phyloP scores from a whole-genome alignment of 2,113 vertebrate species.

The Probosciger aterrimus region DNA sequence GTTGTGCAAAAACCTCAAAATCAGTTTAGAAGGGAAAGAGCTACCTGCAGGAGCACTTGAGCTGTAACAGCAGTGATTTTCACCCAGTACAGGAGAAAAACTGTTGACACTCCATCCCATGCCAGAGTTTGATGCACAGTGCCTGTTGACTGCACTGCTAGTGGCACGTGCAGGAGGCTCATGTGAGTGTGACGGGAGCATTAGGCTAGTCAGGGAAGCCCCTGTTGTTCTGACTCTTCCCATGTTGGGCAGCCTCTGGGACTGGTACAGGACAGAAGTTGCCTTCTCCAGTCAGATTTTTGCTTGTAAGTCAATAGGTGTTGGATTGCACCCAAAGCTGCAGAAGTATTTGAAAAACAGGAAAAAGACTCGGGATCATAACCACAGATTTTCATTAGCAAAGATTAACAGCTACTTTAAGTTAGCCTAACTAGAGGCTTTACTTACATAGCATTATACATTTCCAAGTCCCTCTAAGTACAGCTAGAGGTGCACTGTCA shows the following conservation, averaged over 20 bases:
- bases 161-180: background rate
- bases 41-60: background rate
- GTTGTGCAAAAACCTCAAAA: background rate
- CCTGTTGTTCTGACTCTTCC: background rate
- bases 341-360: background rate
- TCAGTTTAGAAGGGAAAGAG: background rate
- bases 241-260: background rate
- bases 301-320: background rate
- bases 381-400: conserved; percentile 41
- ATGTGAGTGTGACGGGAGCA: accelerated
- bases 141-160: background rate
- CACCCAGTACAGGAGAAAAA: background rate
- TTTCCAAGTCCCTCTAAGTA: background rate
- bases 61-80: background rate
- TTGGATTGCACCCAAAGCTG: background rate
- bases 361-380: background rate
- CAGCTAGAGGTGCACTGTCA: background rate
- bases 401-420: conserved; percentile 35
- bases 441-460: background rate
- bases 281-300: background rate
- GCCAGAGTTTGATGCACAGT: background rate
- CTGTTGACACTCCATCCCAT: accelerated
- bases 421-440: background rate
- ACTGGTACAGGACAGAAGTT: background rate
- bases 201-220: background rate